Conservation (phyloP, 2,797 vertebrate species). For the Thaleichthys pacificus region DNA sequence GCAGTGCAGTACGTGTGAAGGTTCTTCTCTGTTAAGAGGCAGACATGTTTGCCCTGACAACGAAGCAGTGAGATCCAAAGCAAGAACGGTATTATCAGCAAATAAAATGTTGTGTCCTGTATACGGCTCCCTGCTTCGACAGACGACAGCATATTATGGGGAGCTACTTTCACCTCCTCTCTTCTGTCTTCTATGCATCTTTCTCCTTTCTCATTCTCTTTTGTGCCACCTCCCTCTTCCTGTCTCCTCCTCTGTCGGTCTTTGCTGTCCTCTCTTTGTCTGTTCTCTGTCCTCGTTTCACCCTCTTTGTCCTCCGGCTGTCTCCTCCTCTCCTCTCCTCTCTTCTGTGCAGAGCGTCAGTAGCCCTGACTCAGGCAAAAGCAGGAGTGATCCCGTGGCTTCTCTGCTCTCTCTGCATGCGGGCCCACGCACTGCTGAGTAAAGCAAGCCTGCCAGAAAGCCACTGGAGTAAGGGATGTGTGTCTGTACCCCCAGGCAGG, state of each 20-base stretch:
- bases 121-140: no score
- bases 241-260: slow-evolving; percentile 38
- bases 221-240: slow-evolving; percentile 30
- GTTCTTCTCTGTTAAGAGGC: slow-evolving; percentile 29
- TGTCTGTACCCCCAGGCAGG: slow-evolving; percentile 12
- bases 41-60: not conserved
- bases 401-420: slow-evolving; percentile 37
- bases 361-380: not conserved
- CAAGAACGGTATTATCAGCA: slow-evolving; percentile 18
- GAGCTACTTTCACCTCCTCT: slow-evolving; percentile 2
- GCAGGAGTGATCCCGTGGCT: not conserved
- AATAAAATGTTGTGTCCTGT: slow-evolving; percentile 9
- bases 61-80: slow-evolving; percentile 18
- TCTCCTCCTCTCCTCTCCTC: not conserved
- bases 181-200: slow-evolving; percentile 28
- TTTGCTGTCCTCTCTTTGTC: slow-evolving; percentile 27
- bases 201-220: slow-evolving; percentile 34
- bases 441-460: slow-evolving; percentile 36
- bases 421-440: slow-evolving; percentile 46
- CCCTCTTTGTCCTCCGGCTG: slow-evolving; percentile 6
- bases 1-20: not conserved
- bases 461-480: slow-evolving; percentile 17
- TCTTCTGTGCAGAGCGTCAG: not conserved
- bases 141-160: not conserved
- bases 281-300: slow-evolving; percentile 26